Conservation (phyloP, 2,888 invertebrate species). For the Caenorhabditis becei region DNA sequence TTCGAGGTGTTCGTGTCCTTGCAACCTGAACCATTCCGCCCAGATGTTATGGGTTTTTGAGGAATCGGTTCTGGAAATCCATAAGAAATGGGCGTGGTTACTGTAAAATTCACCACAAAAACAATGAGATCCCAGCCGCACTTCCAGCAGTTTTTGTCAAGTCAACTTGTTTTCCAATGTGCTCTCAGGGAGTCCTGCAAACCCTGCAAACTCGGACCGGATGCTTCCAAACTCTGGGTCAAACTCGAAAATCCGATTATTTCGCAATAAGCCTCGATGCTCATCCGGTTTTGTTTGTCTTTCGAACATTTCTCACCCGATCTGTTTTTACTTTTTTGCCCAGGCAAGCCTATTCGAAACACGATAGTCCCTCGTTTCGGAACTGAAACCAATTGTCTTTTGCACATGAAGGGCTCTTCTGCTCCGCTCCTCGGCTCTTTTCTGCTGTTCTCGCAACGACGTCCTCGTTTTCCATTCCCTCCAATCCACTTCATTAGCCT, state of each 20-base stretch:
- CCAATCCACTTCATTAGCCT: constrained; percentile 21
- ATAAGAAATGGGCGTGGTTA: no score
- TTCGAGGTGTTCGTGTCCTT: constrained; percentile 1
- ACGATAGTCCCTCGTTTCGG: background rate
- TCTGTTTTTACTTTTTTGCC: no score
- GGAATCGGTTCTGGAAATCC: no score
- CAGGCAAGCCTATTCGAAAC: background rate
- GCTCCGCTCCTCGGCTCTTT: background rate
- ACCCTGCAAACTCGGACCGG: background rate
- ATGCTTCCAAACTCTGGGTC: background rate
- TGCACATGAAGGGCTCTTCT: background rate
- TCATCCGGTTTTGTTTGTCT: constrained; percentile 1
- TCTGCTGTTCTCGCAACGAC: constrained; percentile 6
- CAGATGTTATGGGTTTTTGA: no score
- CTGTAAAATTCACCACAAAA: no score
- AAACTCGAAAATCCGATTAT: background rate
- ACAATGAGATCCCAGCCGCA: no score
- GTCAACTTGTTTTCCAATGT: no score
- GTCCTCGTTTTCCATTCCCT: constrained; percentile 8
- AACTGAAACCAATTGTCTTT: background rate
- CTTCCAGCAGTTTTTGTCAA: no score
- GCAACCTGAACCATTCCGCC: background rate
- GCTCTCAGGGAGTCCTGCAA: no score
- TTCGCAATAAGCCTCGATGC: background rate
- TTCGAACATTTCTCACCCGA: background rate